Conservation (phyloP, 2,113 vertebrate genomes). For the Glareola pratincola region DNA sequence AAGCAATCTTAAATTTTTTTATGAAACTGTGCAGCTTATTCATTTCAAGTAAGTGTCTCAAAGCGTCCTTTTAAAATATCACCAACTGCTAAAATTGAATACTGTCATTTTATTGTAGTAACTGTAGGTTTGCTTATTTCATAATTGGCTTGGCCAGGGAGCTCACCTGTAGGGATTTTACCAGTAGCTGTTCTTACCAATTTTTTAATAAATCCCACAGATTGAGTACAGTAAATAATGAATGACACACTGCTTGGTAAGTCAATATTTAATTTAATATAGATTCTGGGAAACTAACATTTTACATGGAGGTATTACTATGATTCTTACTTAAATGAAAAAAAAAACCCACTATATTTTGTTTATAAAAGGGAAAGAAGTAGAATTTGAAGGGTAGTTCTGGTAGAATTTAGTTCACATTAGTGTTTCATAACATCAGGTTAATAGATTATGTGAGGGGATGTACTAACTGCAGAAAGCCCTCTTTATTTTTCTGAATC, state of each 20-base stretch:
- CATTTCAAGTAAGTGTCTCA: slow-evolving; percentile 64
- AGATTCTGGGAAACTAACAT: slow-evolving; percentile 48
- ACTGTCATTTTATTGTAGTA: slow-evolving; percentile 59
- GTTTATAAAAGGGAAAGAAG: neutral
- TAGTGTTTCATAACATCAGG: neutral
- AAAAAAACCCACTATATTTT: neutral
- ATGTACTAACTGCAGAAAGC: neutral
- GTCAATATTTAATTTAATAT: slow-evolving; percentile 78
- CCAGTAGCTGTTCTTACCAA: slow-evolving; percentile 52
- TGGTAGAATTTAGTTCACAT: neutral
- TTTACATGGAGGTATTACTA: slow-evolving; percentile 45
- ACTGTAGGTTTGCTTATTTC: slow-evolving; percentile 61
- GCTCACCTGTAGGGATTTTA: slow-evolving; percentile 55
- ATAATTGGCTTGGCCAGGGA: slow-evolving; percentile 69
- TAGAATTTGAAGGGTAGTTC: neutral
- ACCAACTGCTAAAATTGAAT: slow-evolving; percentile 58
- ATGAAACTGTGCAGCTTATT: slow-evolving; percentile 63
- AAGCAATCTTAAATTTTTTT: slow-evolving; percentile 60
- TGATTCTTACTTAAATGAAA: neutral
- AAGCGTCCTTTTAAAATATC: slow-evolving; percentile 69
- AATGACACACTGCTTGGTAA: slow-evolving; percentile 57
- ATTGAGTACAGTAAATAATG: slow-evolving; percentile 75
- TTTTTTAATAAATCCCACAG: slow-evolving; percentile 72
- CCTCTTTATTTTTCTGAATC: neutral
- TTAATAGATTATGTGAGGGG: neutral